Evolutionary conservation across 2,113 vertebrate genomes (phyloP).

Genomic region (Gallinago jamesoni): DNA sequence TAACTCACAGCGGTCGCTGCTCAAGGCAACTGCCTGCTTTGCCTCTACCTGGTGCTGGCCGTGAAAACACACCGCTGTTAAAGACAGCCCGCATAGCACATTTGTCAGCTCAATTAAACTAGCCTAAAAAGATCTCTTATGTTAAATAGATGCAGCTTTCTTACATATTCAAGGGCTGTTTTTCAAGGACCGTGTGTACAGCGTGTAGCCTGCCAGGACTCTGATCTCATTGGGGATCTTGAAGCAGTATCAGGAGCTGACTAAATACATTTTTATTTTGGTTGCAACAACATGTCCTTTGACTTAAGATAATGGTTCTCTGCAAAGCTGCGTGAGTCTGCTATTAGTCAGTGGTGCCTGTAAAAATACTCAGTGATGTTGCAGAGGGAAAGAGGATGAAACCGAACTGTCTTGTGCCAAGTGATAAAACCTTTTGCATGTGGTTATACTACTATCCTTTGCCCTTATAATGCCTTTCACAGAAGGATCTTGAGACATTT

Average conservation of each 20-base stretch:
- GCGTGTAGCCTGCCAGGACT: not conserved
- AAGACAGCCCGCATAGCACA: not conserved
- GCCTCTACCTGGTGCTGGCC: not conserved
- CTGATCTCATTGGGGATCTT: not conserved
- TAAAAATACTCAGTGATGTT: not conserved
- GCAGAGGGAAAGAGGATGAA: not conserved
- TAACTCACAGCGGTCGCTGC: not conserved
- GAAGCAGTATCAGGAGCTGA: not conserved
- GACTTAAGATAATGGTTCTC: not conserved
- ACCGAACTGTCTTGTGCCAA: not conserved
- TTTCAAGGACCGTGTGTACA: not conserved
- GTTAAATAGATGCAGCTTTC: not conserved
- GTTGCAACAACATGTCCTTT: not conserved
- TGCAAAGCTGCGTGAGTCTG: not conserved
- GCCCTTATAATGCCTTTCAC: conserved; percentile 57
- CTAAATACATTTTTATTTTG: not conserved
- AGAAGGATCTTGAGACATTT: conserved; percentile 52
- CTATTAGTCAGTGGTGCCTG: not conserved
- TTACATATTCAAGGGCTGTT: not conserved
- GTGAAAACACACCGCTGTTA: not conserved
- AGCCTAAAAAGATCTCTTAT: not conserved
- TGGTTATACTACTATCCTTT: not conserved
- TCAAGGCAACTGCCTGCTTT: not conserved
- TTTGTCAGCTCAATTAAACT: not conserved
- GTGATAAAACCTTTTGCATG: conserved; percentile 37